phyloP scores from a whole-genome alignment of 1,140 invertebrate species.

The Wasmannia auropunctata region DNA sequence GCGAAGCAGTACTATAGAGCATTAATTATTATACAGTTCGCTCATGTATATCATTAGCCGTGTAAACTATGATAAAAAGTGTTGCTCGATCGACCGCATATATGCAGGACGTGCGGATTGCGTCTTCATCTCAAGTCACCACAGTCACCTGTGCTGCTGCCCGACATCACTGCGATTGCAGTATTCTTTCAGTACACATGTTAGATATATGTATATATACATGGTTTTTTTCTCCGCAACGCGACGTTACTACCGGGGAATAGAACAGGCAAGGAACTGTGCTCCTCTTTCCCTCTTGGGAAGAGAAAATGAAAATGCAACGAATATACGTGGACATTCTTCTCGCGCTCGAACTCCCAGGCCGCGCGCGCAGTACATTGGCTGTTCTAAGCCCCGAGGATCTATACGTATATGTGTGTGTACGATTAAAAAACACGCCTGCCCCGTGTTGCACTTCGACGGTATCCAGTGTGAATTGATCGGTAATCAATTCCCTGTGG shows the following conservation, averaged over 20 bases:
- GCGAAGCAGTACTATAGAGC: slow-evolving; percentile 61
- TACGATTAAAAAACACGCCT: slow-evolving; percentile 34
- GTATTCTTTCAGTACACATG: slow-evolving; percentile 16
- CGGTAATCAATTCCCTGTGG: slow-evolving; percentile 65
- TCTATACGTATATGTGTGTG: not conserved
- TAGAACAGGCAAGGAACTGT: slow-evolving; percentile 22
- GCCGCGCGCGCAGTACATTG: not conserved
- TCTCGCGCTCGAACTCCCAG: not conserved
- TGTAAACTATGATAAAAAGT: not conserved
- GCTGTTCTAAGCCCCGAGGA: not conserved
- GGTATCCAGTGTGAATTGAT: slow-evolving; percentile 72
- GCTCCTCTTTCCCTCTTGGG: too few species aligned
- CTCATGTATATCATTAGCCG: not conserved
- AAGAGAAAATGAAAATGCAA: not conserved
- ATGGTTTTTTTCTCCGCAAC: not conserved
- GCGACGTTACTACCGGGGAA: not conserved
- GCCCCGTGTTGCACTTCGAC: slow-evolving; percentile 69
- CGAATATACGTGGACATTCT: not conserved
- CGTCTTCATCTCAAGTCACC: not conserved
- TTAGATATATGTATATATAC: not conserved
- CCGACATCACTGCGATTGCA: not conserved
- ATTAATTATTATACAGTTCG: not conserved
- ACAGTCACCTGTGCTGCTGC: not conserved
- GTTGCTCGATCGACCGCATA: slow-evolving; percentile 49
- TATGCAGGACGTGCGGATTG: slow-evolving; percentile 18